These are phyloP conservation scores for Rallus limicola DNA, from an alignment of 2,113 vertebrate genomes.

Conservation along the genomic window DNA sequence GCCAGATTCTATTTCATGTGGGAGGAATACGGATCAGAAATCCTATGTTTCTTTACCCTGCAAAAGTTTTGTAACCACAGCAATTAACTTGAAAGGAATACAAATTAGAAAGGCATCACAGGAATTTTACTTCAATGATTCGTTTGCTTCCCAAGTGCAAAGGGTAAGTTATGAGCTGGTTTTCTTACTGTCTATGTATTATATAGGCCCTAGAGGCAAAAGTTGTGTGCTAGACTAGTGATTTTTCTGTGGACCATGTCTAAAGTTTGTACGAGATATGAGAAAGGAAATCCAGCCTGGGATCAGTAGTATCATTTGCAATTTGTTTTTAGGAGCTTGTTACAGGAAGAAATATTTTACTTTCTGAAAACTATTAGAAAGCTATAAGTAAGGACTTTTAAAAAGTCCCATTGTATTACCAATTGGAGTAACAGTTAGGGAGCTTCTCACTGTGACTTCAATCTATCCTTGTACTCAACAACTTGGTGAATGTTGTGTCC, in stretches of 20 bases:
- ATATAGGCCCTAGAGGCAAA: background rate
- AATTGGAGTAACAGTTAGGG: background rate
- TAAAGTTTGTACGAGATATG: background rate
- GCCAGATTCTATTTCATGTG: background rate
- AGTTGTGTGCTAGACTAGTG: background rate
- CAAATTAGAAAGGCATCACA: background rate
- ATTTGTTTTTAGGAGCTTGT: background rate
- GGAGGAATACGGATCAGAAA: background rate
- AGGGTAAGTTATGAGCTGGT: background rate
- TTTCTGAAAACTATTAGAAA: background rate
- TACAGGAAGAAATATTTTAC: background rate
- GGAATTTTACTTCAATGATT: background rate
- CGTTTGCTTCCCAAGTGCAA: background rate
- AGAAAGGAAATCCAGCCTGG: background rate
- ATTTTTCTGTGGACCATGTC: background rate
- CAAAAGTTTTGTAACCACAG: background rate
- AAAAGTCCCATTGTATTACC: background rate
- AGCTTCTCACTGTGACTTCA: background rate
- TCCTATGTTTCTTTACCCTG: background rate
- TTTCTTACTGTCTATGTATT: background rate
- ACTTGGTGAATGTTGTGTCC: background rate
- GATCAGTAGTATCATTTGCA: background rate
- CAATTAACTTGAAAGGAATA: constrained; percentile 13
- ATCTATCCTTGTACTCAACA: background rate
- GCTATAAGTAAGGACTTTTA: background rate